Conservation (phyloP, 2,797 vertebrate genomes). For the Bryconaethiops microstoma region DNA sequence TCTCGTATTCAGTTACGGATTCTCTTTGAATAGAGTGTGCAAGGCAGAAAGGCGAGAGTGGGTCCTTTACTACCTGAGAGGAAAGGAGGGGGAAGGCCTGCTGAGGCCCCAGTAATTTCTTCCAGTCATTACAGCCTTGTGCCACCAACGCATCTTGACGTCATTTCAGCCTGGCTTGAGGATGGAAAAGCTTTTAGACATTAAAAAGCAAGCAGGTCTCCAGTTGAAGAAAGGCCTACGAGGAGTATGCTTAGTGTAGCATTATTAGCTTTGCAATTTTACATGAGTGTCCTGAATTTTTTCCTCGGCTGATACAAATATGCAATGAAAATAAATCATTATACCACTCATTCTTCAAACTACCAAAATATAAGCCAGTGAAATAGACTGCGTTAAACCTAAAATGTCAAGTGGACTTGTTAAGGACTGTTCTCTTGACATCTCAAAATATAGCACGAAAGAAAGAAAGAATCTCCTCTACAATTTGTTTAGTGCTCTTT, state of each 20-base stretch:
- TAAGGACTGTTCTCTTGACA: background rate
- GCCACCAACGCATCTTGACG: slow-evolving; percentile 75
- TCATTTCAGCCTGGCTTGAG: slow-evolving; percentile 62
- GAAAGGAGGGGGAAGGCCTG: slow-evolving; percentile 63
- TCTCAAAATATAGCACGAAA: background rate
- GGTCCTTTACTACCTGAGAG: slow-evolving; percentile 56
- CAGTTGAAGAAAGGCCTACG: background rate
- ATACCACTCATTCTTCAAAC: background rate
- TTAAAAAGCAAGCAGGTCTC: slow-evolving; percentile 33
- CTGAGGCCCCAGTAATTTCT: slow-evolving; percentile 79
- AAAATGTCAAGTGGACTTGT: background rate
- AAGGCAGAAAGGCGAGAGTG: slow-evolving; percentile 55
- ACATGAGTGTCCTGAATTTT: background rate
- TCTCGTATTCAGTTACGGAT: slow-evolving; percentile 83
- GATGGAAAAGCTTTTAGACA: slow-evolving; percentile 45
- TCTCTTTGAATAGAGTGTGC: slow-evolving; percentile 79
- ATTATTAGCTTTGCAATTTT: background rate
- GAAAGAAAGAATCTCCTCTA: too few relatives aligned
- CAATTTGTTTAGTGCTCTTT: too few relatives aligned
- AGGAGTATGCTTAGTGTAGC: background rate
- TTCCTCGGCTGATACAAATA: too few relatives aligned
- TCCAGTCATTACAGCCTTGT: slow-evolving; percentile 73
- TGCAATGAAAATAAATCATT: background rate
- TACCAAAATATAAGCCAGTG: background rate
- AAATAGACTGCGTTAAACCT: background rate